Evolutionary conservation across 2,797 vertebrate genomes (phyloP).

Genomic region (Rhinogobio ventralis): DNA sequence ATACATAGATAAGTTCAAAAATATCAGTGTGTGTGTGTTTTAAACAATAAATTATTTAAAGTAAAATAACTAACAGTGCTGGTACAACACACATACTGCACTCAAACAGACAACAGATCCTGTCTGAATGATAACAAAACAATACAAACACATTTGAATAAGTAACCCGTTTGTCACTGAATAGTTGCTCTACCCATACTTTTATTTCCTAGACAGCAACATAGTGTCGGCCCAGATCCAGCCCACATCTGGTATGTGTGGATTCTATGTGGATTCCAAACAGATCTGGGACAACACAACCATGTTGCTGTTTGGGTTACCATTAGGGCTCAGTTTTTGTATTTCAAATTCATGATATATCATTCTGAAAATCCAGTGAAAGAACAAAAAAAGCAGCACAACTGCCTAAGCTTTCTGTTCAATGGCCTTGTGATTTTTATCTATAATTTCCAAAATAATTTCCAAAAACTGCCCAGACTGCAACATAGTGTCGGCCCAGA

Average conservation of each 20-base stretch:
- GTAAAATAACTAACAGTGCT: constrained; percentile 82
- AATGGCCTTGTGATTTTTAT: neutral
- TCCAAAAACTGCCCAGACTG: too few species aligned
- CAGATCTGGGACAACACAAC: too few species aligned
- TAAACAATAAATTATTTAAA: constrained; percentile 83
- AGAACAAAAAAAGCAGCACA: neutral
- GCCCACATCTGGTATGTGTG: too few species aligned
- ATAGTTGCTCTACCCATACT: constrained; percentile 39
- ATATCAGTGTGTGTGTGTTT: constrained; percentile 78
- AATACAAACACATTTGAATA: constrained; percentile 49
- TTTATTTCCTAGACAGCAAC: neutral
- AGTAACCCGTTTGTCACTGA: constrained; percentile 44
- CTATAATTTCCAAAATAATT: neutral
- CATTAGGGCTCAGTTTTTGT: neutral
- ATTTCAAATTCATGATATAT: neutral
- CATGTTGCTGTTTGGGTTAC: neutral
- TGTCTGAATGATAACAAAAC: constrained; percentile 64
- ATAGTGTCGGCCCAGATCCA: too few species aligned
- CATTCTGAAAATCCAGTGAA: neutral
- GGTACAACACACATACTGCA: constrained; percentile 76
- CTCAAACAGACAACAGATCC: constrained; percentile 71
- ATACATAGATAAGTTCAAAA: constrained; percentile 72
- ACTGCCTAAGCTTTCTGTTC: neutral
- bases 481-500: too few species aligned
- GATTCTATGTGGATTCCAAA: too few species aligned